Evolutionary conservation across 2,888 invertebrate species (phyloP).

Genomic region (Amphipyra tragopoginis): DNA sequence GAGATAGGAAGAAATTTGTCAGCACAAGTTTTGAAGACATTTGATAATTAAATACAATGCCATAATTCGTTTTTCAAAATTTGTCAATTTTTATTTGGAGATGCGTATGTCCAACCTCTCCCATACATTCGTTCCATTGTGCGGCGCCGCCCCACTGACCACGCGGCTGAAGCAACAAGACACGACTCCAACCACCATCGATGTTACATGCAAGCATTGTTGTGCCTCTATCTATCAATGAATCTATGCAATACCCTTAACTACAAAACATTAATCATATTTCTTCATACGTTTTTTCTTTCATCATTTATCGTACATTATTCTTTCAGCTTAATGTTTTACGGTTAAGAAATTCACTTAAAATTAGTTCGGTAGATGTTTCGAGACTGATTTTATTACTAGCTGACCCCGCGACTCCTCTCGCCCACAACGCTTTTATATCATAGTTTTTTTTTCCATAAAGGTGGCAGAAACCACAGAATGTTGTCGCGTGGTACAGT

Average conservation of each 20-base stretch:
- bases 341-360: slow-evolving; percentile 5
- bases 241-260: slow-evolving; percentile 75
- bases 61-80: too few species aligned
- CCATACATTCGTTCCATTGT: too few species aligned
- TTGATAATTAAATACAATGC: too few species aligned
- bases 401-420: too few species aligned
- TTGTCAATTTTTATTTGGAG: too few species aligned
- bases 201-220: slow-evolving; percentile 84
- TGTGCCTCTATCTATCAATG: slow-evolving; percentile 78
- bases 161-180: slow-evolving; percentile 75
- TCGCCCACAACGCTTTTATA: too few species aligned
- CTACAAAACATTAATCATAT: slow-evolving; percentile 50
- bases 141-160: slow-evolving; percentile 81
- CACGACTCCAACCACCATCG: slow-evolving; percentile 69
- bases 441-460: too few species aligned
- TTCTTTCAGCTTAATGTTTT: neutral
- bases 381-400: neutral
- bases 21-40: too few species aligned
- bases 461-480: too few species aligned
- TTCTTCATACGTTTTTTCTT: slow-evolving; percentile 64
- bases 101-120: too few species aligned
- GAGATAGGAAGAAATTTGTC: too few species aligned
- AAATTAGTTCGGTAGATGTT: neutral
- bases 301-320: slow-evolving; percentile 38
- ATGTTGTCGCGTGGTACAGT: too few species aligned